These are phyloP conservation scores for Apolygus lucorum DNA, from an alignment of 1,140 invertebrate genomes.

Conservation along the genomic window DNA sequence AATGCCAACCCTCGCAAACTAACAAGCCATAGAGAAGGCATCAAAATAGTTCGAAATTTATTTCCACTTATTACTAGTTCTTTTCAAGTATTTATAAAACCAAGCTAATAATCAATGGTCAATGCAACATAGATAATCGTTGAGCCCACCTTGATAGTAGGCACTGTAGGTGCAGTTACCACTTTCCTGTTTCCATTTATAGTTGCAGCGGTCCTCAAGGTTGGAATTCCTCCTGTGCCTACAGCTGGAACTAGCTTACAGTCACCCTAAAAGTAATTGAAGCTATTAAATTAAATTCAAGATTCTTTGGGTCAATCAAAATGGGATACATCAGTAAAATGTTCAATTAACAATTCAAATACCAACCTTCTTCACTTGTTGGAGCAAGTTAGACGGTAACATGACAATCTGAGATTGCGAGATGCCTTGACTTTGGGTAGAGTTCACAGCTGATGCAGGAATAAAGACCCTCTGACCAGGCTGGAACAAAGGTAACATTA, in stretches of 20 bases:
- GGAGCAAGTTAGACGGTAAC: constrained; percentile 27
- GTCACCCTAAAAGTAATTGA: not conserved
- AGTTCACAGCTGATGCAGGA: constrained; percentile 21
- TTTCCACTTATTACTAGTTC: no score
- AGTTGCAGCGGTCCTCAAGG: not conserved
- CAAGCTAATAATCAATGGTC: no score
- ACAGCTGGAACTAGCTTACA: constrained; percentile 2
- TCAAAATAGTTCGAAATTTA: no score
- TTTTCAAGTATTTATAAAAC: no score
- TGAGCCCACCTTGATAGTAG: not conserved
- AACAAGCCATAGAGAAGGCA: no score
- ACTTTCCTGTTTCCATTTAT: not conserved
- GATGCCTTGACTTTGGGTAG: not conserved
- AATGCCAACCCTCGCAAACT: no score
- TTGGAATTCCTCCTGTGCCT: not conserved
- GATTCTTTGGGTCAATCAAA: no score
- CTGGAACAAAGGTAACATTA: no score
- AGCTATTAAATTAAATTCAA: no score
- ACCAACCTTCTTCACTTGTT: constrained; percentile 19
- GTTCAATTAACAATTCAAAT: no score
- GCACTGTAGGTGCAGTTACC: not conserved
- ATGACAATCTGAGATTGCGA: constrained; percentile 27
- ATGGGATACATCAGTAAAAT: not conserved
- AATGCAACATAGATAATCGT: no score
- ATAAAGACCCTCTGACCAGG: constrained; percentile 25